These are phyloP conservation scores for Apus apus DNA, from an alignment of 2,113 vertebrate species.

Conservation along the genomic window DNA sequence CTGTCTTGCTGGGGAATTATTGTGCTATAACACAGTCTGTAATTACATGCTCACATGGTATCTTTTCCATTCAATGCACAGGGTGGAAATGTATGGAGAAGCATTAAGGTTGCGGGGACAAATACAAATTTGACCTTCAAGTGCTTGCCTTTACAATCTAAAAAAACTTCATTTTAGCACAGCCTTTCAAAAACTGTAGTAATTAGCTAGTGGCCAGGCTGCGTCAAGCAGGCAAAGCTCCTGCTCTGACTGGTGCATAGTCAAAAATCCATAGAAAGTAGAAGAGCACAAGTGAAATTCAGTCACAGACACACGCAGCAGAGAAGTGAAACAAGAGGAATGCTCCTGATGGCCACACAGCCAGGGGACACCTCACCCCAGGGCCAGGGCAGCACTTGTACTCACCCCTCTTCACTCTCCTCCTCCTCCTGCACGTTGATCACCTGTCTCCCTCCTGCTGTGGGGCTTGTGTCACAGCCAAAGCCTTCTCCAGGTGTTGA, in stretches of 20 bases:
- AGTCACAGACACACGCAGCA: fast-evolving
- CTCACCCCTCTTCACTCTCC: too few relatives aligned
- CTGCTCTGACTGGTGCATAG: neutral
- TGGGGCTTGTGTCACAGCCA: fast-evolving
- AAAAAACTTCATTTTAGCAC: neutral
- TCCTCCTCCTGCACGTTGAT: fast-evolving
- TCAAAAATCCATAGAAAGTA: neutral
- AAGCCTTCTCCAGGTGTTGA: fast-evolving
- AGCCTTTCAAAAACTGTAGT: neutral
- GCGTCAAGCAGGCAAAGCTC: neutral
- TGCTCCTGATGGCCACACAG: fast-evolving
- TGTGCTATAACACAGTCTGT: constrained; percentile 4
- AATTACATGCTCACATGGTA: constrained; percentile 31
- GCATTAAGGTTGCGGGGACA: neutral
- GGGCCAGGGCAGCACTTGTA: fast-evolving
- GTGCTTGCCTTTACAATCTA: neutral
- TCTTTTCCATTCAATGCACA: neutral
- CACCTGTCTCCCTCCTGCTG: fast-evolving
- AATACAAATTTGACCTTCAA: neutral
- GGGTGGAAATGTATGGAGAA: neutral
- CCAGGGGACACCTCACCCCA: fast-evolving
- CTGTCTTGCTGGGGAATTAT: constrained; percentile 40
- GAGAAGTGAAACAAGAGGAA: neutral
- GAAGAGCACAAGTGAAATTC: neutral
- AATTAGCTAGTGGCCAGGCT: neutral